Evolutionary conservation across 2,888 invertebrate genomes (phyloP).

Genomic region (Phalera bucephala): DNA sequence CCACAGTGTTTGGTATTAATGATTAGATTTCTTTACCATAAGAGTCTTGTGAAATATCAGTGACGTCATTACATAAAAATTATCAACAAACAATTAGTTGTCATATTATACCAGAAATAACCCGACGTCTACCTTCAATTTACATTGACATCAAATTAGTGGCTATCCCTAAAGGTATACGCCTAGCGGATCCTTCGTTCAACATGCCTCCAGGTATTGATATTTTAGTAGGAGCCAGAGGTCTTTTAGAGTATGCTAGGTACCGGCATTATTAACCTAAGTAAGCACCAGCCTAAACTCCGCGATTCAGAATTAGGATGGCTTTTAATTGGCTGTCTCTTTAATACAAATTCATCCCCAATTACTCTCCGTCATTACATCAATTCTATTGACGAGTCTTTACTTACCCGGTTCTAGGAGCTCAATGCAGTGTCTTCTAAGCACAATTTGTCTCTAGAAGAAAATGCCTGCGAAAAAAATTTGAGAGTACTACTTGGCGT

Average conservation of each 20-base stretch:
- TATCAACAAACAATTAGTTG: conserved; percentile 2
- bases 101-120: conserved; percentile 4
- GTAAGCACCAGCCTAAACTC: conserved; percentile 21
- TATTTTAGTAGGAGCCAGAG: conserved; percentile 22
- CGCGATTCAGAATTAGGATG: conserved; percentile 26
- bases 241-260: conserved; percentile 20
- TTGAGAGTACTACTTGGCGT: no score
- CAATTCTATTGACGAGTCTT: no score
- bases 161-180: conserved; percentile 1
- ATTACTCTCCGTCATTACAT: no score
- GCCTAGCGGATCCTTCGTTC: conserved; percentile 23
- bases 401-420: no score
- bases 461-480: no score
- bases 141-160: neutral
- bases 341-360: no score
- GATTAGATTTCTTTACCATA: neutral
- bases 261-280: conserved; percentile 13
- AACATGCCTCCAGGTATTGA: conserved; percentile 21
- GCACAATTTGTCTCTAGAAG: no score
- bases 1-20: conserved; percentile 10
- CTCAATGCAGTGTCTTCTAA: no score
- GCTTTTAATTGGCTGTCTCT: conserved; percentile 12
- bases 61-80: neutral
- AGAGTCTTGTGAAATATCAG: conserved; percentile 2
- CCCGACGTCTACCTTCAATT: neutral